Conservation (phyloP, 2,113 vertebrate genomes). For the Acanthochromis polyacanthus region DNA sequence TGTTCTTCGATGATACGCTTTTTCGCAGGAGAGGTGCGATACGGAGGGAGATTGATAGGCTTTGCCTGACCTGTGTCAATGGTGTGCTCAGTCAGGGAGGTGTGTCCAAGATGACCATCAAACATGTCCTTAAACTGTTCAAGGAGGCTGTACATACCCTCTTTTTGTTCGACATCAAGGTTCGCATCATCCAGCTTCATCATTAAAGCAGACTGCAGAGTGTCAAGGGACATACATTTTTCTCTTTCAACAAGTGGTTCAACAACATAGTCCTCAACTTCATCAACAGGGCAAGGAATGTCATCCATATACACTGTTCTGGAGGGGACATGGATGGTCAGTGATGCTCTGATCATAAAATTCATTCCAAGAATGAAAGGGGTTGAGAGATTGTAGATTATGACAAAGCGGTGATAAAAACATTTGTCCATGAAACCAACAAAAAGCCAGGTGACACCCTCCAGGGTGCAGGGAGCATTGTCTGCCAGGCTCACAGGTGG, state of each 20-base stretch:
- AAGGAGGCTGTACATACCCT: neutral
- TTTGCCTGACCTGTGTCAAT: neutral
- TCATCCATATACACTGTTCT: neutral
- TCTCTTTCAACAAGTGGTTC: too few species aligned
- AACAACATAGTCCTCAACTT: neutral
- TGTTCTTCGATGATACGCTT: neutral
- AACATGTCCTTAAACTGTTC: neutral
- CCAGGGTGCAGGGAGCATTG: neutral
- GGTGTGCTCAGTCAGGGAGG: neutral
- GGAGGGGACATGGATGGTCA: neutral
- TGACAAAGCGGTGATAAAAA: neutral
- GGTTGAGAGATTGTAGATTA: neutral
- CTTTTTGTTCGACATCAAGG: neutral
- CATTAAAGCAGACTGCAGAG: neutral
- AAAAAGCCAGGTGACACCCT: neutral
- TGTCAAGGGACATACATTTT: neutral
- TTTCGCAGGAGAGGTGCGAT: neutral
- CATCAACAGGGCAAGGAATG: neutral
- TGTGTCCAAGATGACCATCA: neutral
- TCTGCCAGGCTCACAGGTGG: neutral
- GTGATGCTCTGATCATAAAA: neutral
- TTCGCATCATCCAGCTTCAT: neutral
- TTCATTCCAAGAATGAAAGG: slow-evolving; percentile 9
- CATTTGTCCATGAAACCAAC: neutral
- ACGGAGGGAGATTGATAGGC: neutral